Evolutionary conservation across 2,113 vertebrate species (phyloP).

Genomic region (Gallinago undulata): DNA sequence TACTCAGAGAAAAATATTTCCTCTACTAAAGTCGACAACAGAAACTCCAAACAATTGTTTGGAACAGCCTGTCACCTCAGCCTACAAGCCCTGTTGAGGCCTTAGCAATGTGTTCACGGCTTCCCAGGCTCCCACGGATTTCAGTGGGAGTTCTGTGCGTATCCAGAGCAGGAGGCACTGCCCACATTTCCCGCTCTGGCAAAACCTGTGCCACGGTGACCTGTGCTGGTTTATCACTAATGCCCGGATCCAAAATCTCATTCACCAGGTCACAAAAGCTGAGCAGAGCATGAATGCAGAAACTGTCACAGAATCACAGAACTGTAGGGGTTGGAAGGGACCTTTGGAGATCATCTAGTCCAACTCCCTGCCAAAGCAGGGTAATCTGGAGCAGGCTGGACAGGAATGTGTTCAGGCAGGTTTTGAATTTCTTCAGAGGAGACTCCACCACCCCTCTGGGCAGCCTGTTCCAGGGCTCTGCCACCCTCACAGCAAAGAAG

Average conservation of each 20-base stretch:
- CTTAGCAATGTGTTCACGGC: neutral
- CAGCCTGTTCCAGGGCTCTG: neutral
- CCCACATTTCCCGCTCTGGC: neutral
- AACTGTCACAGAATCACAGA: neutral
- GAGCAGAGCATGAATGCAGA: neutral
- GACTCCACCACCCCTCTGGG: neutral
- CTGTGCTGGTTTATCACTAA: neutral
- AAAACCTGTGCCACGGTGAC: neutral
- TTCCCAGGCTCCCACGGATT: neutral
- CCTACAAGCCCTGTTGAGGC: neutral
- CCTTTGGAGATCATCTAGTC: neutral
- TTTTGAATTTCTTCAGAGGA: neutral
- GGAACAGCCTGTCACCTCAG: neutral
- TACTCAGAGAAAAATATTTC: conserved; percentile 26
- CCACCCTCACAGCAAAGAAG: neutral
- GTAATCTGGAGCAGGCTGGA: neutral
- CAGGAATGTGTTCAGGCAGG: neutral
- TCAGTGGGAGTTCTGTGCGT: neutral
- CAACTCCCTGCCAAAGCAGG: neutral
- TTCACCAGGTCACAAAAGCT: neutral
- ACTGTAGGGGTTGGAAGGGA: neutral
- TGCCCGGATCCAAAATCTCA: neutral
- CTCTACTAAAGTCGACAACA: neutral
- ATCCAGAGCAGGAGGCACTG: neutral
- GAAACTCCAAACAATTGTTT: neutral